Conservation (phyloP, 2,888 invertebrate species). For the Drosophila mercatorum region DNA sequence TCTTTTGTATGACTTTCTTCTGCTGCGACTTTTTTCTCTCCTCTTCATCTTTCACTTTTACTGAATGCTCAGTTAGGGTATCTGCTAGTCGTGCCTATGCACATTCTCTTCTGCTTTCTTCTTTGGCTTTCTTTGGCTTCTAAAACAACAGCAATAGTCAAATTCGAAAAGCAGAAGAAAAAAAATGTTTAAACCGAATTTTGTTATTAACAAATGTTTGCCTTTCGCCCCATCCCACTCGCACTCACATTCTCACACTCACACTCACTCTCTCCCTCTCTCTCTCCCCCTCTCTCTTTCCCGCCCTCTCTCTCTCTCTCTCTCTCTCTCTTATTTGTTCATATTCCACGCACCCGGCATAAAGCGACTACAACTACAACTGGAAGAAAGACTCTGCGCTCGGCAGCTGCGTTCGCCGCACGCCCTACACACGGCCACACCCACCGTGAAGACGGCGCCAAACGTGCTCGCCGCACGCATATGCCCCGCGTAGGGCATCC, state of each 20-base stretch:
- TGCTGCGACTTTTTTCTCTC: too few relatives aligned
- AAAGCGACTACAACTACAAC: conserved; percentile 20
- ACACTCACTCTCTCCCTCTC: background rate
- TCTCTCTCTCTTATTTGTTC: conserved; percentile 35
- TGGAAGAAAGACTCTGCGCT: background rate
- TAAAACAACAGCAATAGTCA: conserved; percentile 24
- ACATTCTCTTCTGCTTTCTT: conserved; percentile 13
- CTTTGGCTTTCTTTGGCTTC: conserved; percentile 32
- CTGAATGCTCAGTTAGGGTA: background rate
- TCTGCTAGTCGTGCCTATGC: conserved; percentile 1
- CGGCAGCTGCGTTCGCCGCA: conserved; percentile 17
- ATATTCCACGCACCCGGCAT: conserved; percentile 54
- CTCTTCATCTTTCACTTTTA: background rate
- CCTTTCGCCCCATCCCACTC: conserved; percentile 9
- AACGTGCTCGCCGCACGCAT: background rate
- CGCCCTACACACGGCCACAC: conserved; percentile 40
- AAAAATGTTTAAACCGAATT: conserved; percentile 33
- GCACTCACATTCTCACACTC: background rate
- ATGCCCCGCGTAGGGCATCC: conserved; percentile 35
- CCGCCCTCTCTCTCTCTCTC: conserved; percentile 1
- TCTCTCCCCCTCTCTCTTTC: background rate
- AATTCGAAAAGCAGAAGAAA: conserved; percentile 5
- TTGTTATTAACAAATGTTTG: conserved; percentile 43
- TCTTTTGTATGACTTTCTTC: too few relatives aligned
- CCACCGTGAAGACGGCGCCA: background rate